Evolutionary conservation across 2,113 vertebrate genomes (phyloP), one percentile per base, ranked within the genome.

Genomic region (Apus apus): DNA sequence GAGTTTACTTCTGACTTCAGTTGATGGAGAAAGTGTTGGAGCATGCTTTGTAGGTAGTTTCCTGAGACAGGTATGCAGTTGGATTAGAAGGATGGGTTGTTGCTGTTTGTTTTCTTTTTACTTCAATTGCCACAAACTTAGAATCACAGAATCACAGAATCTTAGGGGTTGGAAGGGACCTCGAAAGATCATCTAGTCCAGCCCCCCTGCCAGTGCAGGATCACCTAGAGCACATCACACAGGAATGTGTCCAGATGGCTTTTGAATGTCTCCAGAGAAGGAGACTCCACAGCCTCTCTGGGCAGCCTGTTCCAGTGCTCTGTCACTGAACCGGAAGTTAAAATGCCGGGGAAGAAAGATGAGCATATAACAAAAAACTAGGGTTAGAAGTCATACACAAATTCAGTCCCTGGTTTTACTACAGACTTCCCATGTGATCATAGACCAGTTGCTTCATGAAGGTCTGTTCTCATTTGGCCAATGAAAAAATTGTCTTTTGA

Each of bases 1-100:
- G 46, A 30, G 67, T 73, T 85, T 86, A 50, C 27, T 87, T 91
- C 27, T 81, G 61, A 65, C 64, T 85, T 83, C 45, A 60, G 50
- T 10, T 40, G 51, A 53, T 10, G 13, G 34, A 68, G 29, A 81
- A 88, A 90, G 38, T 46, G 27, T 75, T 50, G 58, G 19, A 43
- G 6, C 2, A 5, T 53, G 50, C 61, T 89, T 80, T 18, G 4
- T 26, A 64, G 70, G 38, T 11, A 71, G 18, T 72, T 90, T 75
- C 20, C 58, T 67, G 54, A 62, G 6, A 34, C 29, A 51, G 18
- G n/a, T 48, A 67, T 7, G 25, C 8, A 50, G 14, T 5, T 81
- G 50, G 22, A 54, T 58, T 78, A 40, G 14, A 85, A 60, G 22
- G 2, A 5, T 32, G 9, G 2, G 8, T n/a, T 71, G 14, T 9